Base-by-base conservation (phyloP, 2,888 invertebrate species). In the Eurois occulta region DNA sequence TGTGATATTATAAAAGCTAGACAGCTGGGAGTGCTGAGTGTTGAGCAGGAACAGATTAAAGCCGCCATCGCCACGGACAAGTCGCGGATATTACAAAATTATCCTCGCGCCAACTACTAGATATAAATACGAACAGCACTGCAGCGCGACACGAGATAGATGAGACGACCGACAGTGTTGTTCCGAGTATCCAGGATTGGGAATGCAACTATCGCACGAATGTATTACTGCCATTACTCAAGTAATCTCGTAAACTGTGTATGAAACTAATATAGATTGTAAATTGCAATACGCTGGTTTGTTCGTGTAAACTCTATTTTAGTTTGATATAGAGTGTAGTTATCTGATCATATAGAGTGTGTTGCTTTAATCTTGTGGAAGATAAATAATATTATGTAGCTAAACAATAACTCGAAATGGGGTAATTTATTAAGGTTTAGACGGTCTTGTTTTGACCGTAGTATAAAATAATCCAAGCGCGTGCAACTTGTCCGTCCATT, bases 21-120 rank as follows among this genome's bases (percentile, higher is more conserved):
- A 48, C 38, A 60, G 35, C 38, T 16, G n/a, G 3, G 16, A 77
- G 46, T 24, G 55, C 35, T 21, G 62, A 28, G 43, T 46, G n/a
- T 32, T 32, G 43, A 38, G 32, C 41, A 81, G 58, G 76, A 80
- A 85, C 70, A 74, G 75, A 71, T 82, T 67, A 67, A 55, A 71
- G 52, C 58, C 48, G 24, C 35, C n/a, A 69, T 68, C 52, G 70
- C 62, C 28, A 28, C 38, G 64, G 73, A 73, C 74, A 70, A 80
- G 69, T 41, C 28, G 46, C 67, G 81, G 81, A 74, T 80, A 85
- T 82, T 85, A 74, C 74, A 32, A 52, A 66, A 80, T 60, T 71
- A 85, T 85, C 62, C 24, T 52, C 64, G 46, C 68, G 48, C 60
- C 48, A 52, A 43, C 70, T 32, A 41, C 68, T 81, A 60, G n/a